Conservation (phyloP, 2,797 vertebrate genomes). For the Leucoraja ocellata region DNA sequence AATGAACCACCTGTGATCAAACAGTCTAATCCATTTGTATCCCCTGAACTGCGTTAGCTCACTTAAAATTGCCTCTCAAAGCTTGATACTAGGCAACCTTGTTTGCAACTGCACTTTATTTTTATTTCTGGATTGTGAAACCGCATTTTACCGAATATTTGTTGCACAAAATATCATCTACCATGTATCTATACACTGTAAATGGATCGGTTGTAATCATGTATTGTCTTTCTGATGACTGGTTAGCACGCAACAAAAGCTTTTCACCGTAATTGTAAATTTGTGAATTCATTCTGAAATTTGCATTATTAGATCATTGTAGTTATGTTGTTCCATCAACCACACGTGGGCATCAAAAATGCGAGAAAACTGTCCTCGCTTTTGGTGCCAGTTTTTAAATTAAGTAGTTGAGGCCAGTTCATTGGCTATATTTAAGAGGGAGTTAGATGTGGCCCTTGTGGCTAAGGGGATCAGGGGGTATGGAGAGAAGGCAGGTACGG, state of each 20-base stretch:
- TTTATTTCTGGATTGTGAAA: neutral
- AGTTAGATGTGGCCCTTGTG: too few relatives aligned
- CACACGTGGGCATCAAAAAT: neutral
- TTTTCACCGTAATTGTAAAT: too few relatives aligned
- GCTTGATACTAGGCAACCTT: neutral
- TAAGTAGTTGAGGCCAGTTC: too few relatives aligned
- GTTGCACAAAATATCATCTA: neutral
- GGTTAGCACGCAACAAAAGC: too few relatives aligned
- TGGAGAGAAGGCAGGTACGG: too few relatives aligned
- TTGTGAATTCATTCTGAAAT: neutral
- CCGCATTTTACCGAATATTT: neutral
- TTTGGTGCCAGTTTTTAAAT: neutral
- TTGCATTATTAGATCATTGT: neutral
- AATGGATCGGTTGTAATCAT: too few relatives aligned
- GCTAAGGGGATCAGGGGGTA: too few relatives aligned
- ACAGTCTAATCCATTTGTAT: too few relatives aligned
- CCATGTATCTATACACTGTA: too few relatives aligned
- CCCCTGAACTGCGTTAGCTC: neutral
- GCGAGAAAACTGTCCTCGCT: neutral
- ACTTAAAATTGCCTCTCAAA: neutral
- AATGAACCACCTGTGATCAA: neutral
- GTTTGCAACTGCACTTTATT: neutral
- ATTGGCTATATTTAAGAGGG: too few relatives aligned
- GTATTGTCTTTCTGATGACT: too few relatives aligned
- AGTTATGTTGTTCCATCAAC: neutral